These are phyloP conservation scores for Xenopus borealis DNA, from an alignment of 2,113 vertebrate genomes.

Conservation along the genomic window DNA sequence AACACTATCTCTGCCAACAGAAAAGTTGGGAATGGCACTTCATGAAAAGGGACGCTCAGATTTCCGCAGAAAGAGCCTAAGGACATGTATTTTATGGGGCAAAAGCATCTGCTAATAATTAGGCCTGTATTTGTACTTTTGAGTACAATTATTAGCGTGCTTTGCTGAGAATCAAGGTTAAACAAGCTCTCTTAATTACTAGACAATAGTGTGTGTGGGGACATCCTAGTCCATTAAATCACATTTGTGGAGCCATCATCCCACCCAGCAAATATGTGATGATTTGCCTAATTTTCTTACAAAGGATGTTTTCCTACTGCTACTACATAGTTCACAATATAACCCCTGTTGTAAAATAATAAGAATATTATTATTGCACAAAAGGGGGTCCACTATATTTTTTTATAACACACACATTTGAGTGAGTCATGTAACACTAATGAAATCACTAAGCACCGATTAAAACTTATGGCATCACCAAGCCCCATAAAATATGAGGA, in stretches of 20 bases:
- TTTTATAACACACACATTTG: too few relatives aligned
- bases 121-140: conserved; percentile 69
- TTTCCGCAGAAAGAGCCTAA: conserved; percentile 63
- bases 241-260: neutral
- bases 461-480: too few relatives aligned
- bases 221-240: neutral
- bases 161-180: conserved; percentile 22
- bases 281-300: neutral
- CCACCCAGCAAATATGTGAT: neutral
- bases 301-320: neutral
- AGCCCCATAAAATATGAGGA: too few relatives aligned
- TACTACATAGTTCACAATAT: neutral
- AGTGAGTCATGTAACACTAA: too few relatives aligned
- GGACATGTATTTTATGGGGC: conserved; percentile 66
- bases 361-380: too few relatives aligned
- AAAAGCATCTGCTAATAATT: conserved; percentile 81
- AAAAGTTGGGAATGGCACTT: conserved; percentile 57
- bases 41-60: conserved; percentile 54
- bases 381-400: too few relatives aligned
- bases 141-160: conserved; percentile 38
- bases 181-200: conserved; percentile 32
- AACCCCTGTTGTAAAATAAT: neutral
- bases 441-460: too few relatives aligned
- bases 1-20: conserved; percentile 53
- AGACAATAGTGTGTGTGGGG: conserved; percentile 17